Evolutionary conservation across 2,113 vertebrate genomes (phyloP).

Genomic region (Anthoscopus minutus): DNA sequence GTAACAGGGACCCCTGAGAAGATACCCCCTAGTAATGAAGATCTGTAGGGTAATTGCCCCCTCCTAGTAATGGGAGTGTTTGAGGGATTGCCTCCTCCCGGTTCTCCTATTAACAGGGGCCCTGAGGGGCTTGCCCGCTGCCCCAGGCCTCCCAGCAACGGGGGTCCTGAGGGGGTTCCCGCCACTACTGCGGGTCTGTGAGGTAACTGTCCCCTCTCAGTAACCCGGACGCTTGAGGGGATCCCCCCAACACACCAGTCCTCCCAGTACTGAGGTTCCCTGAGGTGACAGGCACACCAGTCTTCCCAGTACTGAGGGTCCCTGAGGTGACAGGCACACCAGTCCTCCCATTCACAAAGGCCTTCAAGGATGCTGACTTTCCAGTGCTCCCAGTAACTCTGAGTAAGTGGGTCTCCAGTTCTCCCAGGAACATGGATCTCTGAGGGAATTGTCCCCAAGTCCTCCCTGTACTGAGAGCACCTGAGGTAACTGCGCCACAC

Average conservation of each 20-base stretch:
- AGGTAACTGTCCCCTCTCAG: neutral
- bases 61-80: neutral
- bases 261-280: neutral
- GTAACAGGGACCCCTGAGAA: rapidly evolving
- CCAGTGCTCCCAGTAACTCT: neutral
- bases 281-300: neutral
- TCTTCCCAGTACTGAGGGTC: neutral
- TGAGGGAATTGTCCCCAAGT: neutral
- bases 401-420: too few species aligned
- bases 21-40: too few species aligned
- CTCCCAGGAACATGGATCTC: neutral
- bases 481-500: neutral
- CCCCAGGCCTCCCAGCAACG: neutral
- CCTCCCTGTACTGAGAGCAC: rapidly evolving
- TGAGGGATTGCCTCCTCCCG: neutral
- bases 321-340: too few species aligned
- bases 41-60: neutral
- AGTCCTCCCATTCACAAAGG: neutral
- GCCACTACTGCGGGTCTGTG: neutral
- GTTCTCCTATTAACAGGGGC: neutral
- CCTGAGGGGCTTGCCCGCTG: neutral
- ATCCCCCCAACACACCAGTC: neutral
- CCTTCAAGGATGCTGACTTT: neutral
- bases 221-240: rapidly evolving
- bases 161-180: too few species aligned